phyloP scores from a whole-genome alignment of 92 coral and sea anemone genomes.

The Zoanthus sansibaricus region DNA sequence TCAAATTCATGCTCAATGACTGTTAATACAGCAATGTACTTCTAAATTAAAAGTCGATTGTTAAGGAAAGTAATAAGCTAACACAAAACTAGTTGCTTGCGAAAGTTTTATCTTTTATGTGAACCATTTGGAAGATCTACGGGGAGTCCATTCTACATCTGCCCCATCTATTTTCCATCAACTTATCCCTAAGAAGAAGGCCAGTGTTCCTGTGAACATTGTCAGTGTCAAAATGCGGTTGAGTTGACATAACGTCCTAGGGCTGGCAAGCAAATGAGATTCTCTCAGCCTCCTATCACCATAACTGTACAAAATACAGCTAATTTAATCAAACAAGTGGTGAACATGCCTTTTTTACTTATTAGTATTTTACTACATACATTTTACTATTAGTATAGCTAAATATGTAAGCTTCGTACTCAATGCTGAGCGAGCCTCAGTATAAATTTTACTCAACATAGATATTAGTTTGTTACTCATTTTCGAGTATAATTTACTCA shows the following conservation, averaged over 20 bases:
- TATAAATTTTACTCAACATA: not conserved
- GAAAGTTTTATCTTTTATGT: too few relatives aligned
- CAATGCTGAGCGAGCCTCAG: constrained; percentile 1
- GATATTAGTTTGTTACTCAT: constrained; percentile 4
- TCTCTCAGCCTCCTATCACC: constrained; percentile 23
- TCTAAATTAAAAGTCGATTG: too few relatives aligned
- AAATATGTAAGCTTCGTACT: not conserved
- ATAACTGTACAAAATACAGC: constrained; percentile 14
- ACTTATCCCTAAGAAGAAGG: too few relatives aligned
- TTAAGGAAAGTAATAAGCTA: too few relatives aligned
- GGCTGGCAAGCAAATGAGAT: constrained; percentile 19
- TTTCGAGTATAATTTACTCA: not conserved
- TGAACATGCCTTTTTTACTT: not conserved
- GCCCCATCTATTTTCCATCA: too few relatives aligned
- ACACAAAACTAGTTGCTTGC: too few relatives aligned
- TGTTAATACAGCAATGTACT: too few relatives aligned
- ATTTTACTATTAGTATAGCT: not conserved
- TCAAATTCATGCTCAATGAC: not conserved
- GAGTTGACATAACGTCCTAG: constrained; percentile 2
- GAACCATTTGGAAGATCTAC: too few relatives aligned
- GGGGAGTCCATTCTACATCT: too few relatives aligned
- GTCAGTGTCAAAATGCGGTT: constrained; percentile 6
- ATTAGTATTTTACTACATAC: not conserved
- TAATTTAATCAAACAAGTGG: constrained; percentile 10
- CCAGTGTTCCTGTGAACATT: constrained; percentile 2